These are phyloP conservation scores for Ceratina australensis DNA, from an alignment of 1,140 invertebrate genomes.

Conservation along the genomic window DNA sequence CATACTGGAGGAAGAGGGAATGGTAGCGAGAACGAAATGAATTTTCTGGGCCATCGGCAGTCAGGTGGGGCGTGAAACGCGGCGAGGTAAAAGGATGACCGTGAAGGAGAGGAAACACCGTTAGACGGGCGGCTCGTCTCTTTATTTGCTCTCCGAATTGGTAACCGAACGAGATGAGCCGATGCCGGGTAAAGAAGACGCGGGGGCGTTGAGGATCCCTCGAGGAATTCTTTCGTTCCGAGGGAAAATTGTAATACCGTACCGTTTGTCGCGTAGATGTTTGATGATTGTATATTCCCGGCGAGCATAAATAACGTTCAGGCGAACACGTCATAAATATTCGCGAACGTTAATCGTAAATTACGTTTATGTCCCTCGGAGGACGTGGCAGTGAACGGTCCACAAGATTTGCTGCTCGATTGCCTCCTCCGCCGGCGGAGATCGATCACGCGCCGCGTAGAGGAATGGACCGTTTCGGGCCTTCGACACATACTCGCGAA, in stretches of 20 bases:
- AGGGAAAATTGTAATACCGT: too few relatives aligned
- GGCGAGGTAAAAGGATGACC: conserved; percentile 17
- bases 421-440: not conserved
- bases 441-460: not conserved
- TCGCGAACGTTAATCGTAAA: not conserved
- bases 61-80: conserved; percentile 18
- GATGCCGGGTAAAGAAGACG: too few relatives aligned
- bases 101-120: conserved; percentile 12
- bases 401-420: not conserved
- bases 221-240: too few relatives aligned
- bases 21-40: not conserved
- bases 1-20: not conserved
- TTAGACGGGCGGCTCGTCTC: conserved; percentile 16
- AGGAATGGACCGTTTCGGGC: too few relatives aligned
- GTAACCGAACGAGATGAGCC: conserved; percentile 4
- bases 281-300: not conserved
- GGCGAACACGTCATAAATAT: conserved; percentile 1
- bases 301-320: not conserved
- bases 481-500: too few relatives aligned
- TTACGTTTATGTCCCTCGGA: not conserved
- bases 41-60: conserved; percentile 21
- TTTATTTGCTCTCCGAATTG: conserved; percentile 32
- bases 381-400: not conserved
- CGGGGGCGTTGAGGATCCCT: too few relatives aligned
- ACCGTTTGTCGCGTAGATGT: too few relatives aligned